Percentiles rank a stretch among this genome's conserved stretches.
Evolutionary conservation across 2,888 invertebrate genomes (phyloP).

Genomic region (Heliconius sara): DNA sequence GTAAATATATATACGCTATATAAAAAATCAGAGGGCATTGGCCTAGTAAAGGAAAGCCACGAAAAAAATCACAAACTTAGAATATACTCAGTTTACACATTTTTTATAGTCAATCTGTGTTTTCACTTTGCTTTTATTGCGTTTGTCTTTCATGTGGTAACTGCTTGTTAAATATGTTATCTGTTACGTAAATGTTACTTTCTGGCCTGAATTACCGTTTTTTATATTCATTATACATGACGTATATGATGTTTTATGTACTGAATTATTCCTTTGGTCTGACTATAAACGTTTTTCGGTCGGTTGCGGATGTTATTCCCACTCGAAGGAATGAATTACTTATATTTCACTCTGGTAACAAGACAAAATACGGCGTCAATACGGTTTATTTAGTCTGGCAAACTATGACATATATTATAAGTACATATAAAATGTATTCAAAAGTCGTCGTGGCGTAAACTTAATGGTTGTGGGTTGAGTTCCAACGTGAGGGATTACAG

Average conservation of each 20-base stretch:
- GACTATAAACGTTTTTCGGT: not conserved
- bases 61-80: not conserved
- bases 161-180: constrained; percentile 12
- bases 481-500: too few relatives aligned
- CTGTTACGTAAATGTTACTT: not conserved
- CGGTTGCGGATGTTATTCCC: too few relatives aligned
- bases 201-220: not conserved
- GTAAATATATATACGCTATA: not conserved
- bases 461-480: too few relatives aligned
- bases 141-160: constrained; percentile 11
- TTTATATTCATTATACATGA: not conserved
- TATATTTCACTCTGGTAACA: too few relatives aligned
- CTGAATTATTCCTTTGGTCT: not conserved
- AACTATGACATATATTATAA: too few relatives aligned
- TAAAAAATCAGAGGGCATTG: constrained; percentile 2
- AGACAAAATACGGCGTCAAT: too few relatives aligned
- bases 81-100: not conserved
- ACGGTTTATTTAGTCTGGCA: too few relatives aligned
- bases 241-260: not conserved
- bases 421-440: too few relatives aligned
- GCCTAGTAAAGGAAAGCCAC: not conserved
- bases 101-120: not conserved
- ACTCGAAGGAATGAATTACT: too few relatives aligned
- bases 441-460: too few relatives aligned
- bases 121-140: not conserved